phyloP scores from a whole-genome alignment of 1,140 invertebrate species.

The Conus betulinus region DNA sequence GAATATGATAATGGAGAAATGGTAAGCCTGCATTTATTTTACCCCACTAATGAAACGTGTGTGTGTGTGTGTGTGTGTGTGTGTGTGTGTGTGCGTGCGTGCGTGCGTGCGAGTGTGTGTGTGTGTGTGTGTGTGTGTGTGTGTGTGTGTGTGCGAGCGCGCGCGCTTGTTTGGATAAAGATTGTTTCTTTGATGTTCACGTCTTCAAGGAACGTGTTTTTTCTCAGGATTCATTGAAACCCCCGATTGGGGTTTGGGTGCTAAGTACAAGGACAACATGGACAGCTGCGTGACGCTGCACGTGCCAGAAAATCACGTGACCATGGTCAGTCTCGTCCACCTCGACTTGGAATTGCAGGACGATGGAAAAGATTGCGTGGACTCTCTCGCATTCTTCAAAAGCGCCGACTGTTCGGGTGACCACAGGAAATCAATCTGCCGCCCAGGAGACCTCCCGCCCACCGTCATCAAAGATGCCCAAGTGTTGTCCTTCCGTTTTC shows the following conservation, averaged over 20 bases:
- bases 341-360: neutral
- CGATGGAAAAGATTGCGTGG: neutral
- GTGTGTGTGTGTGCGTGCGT: too few species aligned
- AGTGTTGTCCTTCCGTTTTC: neutral
- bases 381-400: too few species aligned
- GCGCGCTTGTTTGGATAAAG: neutral
- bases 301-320: neutral
- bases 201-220: too few species aligned
- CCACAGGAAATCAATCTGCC: neutral
- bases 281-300: neutral
- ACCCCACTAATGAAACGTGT: too few species aligned
- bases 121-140: too few species aligned
- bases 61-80: too few species aligned
- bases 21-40: too few species aligned
- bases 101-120: too few species aligned
- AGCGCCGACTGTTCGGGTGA: too few species aligned
- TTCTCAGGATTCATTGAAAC: neutral
- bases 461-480: neutral
- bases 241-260: neutral
- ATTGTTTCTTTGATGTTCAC: too few species aligned
- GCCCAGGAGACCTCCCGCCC: neutral
- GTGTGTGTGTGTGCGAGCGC: too few species aligned
- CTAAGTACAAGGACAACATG: neutral
- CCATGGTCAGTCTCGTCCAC: neutral
- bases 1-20: too few species aligned